A percentile compares a stretch with the other conserved stretches of the same genome.
Conservation (phyloP, 2,797 vertebrate genomes). For the Chromis chromis region DNA sequence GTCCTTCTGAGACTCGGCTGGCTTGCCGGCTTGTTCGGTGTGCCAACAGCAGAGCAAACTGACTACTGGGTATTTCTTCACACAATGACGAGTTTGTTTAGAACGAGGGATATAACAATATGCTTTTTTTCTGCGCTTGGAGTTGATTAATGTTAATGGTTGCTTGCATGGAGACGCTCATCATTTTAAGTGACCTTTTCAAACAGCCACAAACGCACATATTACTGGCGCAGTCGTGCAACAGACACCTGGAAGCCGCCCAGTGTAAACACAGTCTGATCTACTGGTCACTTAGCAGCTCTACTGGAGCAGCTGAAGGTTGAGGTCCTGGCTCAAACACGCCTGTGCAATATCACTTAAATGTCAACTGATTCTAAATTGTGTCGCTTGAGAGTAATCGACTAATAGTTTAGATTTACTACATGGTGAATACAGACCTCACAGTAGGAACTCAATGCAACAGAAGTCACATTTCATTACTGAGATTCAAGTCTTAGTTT, state of each 20-base stretch:
- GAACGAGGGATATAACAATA: conserved; percentile 7
- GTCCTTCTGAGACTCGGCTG: conserved; percentile 1
- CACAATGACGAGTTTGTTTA: conserved; percentile 37
- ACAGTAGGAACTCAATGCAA: too few species aligned
- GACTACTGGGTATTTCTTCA: conserved; percentile 42
- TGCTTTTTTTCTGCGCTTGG: neutral
- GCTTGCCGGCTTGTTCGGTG: neutral
- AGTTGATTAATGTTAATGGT: conserved; percentile 17
- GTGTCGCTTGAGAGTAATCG: neutral
- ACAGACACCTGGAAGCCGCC: conserved; percentile 38
- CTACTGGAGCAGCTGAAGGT: conserved; percentile 14
- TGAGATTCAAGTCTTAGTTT: too few species aligned
- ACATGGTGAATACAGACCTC: too few species aligned
- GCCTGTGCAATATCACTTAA: too few species aligned
- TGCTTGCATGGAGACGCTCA: conserved; percentile 14
- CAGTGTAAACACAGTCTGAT: conserved; percentile 45
- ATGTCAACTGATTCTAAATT: too few species aligned
- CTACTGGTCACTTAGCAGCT: conserved; percentile 14
- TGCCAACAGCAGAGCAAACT: conserved; percentile 25
- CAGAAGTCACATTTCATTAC: too few species aligned
- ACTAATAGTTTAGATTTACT: too few species aligned
- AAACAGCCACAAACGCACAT: conserved; percentile 4
- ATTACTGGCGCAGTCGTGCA: neutral
- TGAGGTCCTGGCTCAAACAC: conserved; percentile 15
- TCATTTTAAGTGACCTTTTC: conserved; percentile 17